Percentiles rank a stretch among this genome's conserved stretches.
Conservation (phyloP, 2,797 vertebrate genomes). For the Aulostomus chinensis region DNA sequence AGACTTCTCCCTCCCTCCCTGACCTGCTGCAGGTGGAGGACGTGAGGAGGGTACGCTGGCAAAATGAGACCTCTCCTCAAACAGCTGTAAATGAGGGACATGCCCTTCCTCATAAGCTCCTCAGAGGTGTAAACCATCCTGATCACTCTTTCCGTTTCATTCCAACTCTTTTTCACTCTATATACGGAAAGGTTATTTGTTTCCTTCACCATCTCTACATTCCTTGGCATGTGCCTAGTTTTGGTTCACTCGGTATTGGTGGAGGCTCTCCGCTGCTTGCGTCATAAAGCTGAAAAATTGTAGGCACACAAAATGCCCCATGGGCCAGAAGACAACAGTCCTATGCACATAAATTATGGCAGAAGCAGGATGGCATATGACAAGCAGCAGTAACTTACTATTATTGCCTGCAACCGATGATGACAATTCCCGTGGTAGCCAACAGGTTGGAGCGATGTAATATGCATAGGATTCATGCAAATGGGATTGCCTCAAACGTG, state of each 20-base stretch:
- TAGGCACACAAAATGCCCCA: conserved; percentile 57
- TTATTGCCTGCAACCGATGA: conserved; percentile 72
- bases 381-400: conserved; percentile 73
- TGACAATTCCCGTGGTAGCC: conserved; percentile 64
- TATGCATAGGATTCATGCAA: conserved; percentile 76
- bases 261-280: conserved; percentile 37
- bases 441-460: conserved; percentile 70
- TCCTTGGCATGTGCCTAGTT: conserved; percentile 29
- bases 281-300: conserved; percentile 60
- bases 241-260: conserved; percentile 41
- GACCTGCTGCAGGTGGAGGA: conserved; percentile 61
- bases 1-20: conserved; percentile 58
- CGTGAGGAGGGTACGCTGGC: conserved; percentile 20
- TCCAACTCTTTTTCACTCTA: conserved; percentile 14
- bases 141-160: conserved; percentile 24
- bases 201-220: too few relatives aligned
- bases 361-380: conserved; percentile 68
- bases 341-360: conserved; percentile 66
- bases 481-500: conserved; percentile 65
- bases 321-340: conserved; percentile 63
- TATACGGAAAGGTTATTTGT: conserved; percentile 38
- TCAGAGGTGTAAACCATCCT: conserved; percentile 54
- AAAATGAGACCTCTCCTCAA: conserved; percentile 49
- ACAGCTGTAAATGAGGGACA: conserved; percentile 66
- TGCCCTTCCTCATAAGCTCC: conserved; percentile 62